Base-by-base conservation (phyloP, 2,113 vertebrate species). In the Prolemur simus region DNA sequence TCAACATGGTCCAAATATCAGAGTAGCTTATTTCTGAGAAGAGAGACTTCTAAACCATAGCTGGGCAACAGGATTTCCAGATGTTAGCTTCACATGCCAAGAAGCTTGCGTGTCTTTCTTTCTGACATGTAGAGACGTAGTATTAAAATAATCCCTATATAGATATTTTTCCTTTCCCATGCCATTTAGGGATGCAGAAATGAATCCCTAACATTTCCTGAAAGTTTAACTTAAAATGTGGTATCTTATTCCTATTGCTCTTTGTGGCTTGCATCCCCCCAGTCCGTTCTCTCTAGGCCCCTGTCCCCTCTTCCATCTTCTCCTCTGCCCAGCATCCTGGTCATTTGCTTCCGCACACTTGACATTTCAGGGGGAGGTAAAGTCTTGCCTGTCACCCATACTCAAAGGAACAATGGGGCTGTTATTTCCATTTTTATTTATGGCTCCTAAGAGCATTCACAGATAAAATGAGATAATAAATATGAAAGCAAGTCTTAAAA, bases 401-500 rank as follows among this genome's bases (percentile, higher is more conserved):
- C 27, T 60, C 34, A 34, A 17, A 76, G 34, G n/a, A 87, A 71
- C 80, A 87, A 42, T 17, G 42, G 34, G 6, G 8, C 66, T 45
- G 13, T 77, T 87, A 52, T 96, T 90, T 64, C 88, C 32, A 21
- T 88, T 37, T 86, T 87, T 95, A 34, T 63, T n/a, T 90, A 68
- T 39, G 54, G 47, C 54, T 91, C 42, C 52, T 29, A 23, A 69
- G 39, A 84, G 23, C 37, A 34, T n/a, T 82, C 85, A 63, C 39
- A 71, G 34, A 87, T 80, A 73, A 96, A 71, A 76, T 81, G 66
- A 68, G 45, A 68, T 56, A 78, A 69, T 95, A 74, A 94, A 68
- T 80, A 89, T 29, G 81, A 92, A 97, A 94, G 87, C 64, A 47
- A 23, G n/a, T 71, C 92, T 94, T 60, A 49, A 56, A 94, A 89